These are phyloP conservation scores for Mastigias papua DNA, from an alignment of 30 jellyfish, hydroid and myxozoan species.

Conservation along the genomic window DNA sequence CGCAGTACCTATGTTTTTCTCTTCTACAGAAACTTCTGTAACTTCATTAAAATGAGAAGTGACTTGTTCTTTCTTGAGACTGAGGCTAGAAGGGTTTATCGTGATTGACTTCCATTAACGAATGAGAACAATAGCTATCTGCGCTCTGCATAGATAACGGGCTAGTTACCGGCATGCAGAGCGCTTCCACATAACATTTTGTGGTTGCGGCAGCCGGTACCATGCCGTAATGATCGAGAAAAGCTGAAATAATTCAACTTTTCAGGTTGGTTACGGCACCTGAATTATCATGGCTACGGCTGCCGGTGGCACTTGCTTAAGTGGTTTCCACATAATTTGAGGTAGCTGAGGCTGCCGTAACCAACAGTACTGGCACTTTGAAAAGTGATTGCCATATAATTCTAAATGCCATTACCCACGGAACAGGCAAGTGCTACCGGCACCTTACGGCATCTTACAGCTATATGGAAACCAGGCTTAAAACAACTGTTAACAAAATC, in stretches of 20 bases:
- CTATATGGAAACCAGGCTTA: conserved; percentile 12
- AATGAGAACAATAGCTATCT: conserved; percentile 14
- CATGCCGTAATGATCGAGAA: conserved; percentile 1
- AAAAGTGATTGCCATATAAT: not conserved
- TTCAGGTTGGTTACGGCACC: not conserved
- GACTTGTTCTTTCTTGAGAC: not conserved
- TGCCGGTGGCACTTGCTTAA: not conserved
- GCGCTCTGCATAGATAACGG: conserved; percentile 5
- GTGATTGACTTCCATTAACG: conserved; percentile 5
- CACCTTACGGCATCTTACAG: not conserved
- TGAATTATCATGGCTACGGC: not conserved
- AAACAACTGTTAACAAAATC: no score
- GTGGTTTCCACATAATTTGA: conserved; percentile 14
- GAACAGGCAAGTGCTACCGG: not conserved
- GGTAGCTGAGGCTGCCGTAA: conserved; percentile 4
- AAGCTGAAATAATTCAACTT: conserved; percentile 11
- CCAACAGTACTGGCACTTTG: not conserved
- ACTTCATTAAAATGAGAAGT: not conserved
- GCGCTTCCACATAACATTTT: not conserved
- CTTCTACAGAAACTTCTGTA: not conserved
- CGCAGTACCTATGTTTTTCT: not conserved
- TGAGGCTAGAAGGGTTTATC: not conserved
- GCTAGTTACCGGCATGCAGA: not conserved
- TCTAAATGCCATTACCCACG: not conserved
- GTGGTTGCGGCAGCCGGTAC: conserved; percentile 14